Evolutionary conservation across 2,113 vertebrate genomes (phyloP), one percentile per base, ranked within the genome.

Genomic region (Albula goreensis): DNA sequence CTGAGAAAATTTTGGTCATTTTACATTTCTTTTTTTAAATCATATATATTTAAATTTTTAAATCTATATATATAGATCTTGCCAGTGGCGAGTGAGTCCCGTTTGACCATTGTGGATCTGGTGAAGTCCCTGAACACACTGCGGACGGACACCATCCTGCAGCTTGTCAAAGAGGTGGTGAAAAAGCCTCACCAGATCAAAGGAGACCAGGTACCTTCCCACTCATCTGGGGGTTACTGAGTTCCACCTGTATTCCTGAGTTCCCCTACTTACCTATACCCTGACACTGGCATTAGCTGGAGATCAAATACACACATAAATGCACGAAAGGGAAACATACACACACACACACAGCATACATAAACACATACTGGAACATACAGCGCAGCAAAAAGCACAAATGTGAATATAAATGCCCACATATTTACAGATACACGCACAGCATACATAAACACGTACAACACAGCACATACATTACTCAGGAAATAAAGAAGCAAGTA

Each of bases 91-190:
- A 96, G 94, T 50, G 87, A 96, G 1, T 92, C 96, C 86, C 98
- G 97, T 90, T 92, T 97, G 0, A 94, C 95, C 9, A 95, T 99
- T 0, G 96, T 99, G 31, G 97, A 98, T 66, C 91, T 99, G 85
- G 83, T 98, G 31, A 98, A 97, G 87, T 96, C 97, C 0, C 92
- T 99, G 81, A 94, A 89, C 83, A 96, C 96, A 0, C 85, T 99
- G 89, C 97, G 94, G 88, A 95, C 92, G 0, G 97, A 99, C 41
- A 92, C 92, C 0, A 93, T 99, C 79, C 93, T 99, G n/a, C 94
- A 96, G 7, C 92, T 99, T 83, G 93, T 97, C 81, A 99, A 97
- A 92, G 98, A 99, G 88, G 98, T 99, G 89, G 98, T 99, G 84
- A 99, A 97, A 94, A 98, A 97, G 89, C 98, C 98, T 0, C 95